Evolutionary conservation across 2,113 vertebrate species (phyloP).

Genomic region (Ageneiosus marmoratus): DNA sequence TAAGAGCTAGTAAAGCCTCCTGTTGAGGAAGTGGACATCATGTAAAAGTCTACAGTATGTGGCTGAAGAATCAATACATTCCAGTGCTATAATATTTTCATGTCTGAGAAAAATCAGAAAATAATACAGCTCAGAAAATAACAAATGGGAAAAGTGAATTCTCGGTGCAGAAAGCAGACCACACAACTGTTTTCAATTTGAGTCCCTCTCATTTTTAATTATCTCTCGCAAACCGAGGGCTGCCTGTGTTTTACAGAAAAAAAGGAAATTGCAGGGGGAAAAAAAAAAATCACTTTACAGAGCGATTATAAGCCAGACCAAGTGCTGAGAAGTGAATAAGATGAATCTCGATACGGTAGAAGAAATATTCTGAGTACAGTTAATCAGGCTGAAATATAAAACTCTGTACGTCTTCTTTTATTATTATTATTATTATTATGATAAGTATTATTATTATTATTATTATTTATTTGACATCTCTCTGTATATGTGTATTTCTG

Average conservation of each 20-base stretch:
- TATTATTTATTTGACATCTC: not conserved
- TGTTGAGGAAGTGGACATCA: not conserved
- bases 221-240: constrained; percentile 8
- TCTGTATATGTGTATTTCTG: constrained; percentile 4
- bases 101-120: not conserved
- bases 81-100: not conserved
- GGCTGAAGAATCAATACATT: not conserved
- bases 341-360: not conserved
- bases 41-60: not conserved
- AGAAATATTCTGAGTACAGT: constrained; percentile 3
- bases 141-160: constrained; percentile 6
- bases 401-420: not conserved
- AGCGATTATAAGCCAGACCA: not conserved
- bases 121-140: not conserved
- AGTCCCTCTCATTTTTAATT: constrained; percentile 21
- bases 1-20: not conserved
- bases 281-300: not conserved
- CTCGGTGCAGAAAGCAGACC: not conserved
- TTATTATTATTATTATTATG: not conserved
- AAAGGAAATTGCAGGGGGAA: not conserved
- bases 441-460: not conserved
- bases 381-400: constrained; percentile 10
- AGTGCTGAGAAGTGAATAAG: not conserved
- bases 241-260: constrained; percentile 13
- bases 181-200: constrained; percentile 33